phyloP scores from a whole-genome alignment of 2,797 vertebrate species.

The Pempheris klunzingeri region DNA sequence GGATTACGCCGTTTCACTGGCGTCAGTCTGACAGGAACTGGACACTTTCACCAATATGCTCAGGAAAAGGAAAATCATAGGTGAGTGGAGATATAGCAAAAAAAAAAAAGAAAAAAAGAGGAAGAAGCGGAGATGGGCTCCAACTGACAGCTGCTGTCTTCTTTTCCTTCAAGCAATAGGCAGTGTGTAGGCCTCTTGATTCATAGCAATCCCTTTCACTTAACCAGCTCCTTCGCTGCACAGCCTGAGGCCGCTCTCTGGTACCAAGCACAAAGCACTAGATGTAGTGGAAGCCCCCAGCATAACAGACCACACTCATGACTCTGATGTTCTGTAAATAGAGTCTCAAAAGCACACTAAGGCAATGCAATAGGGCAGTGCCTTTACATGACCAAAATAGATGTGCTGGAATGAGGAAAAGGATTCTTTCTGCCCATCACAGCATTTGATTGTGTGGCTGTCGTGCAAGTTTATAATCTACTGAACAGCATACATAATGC shows the following conservation, averaged over 20 bases:
- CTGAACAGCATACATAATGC: constrained; percentile 34
- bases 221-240: constrained; percentile 17
- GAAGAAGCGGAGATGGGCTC: background rate
- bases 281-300: constrained; percentile 21
- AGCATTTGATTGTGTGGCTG: constrained; percentile 18
- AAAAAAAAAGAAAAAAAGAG: constrained; percentile 29
- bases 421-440: constrained; percentile 31
- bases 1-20: constrained; percentile 12
- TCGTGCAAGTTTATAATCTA: constrained; percentile 54
- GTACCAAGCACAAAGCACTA: constrained; percentile 39
- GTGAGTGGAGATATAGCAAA: constrained; percentile 19
- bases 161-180: constrained; percentile 19
- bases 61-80: constrained; percentile 5
- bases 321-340: constrained; percentile 31
- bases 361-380: constrained; percentile 31
- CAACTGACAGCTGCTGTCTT: constrained; percentile 27
- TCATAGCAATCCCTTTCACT: constrained; percentile 39
- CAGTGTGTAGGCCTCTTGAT: constrained; percentile 16
- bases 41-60: constrained; percentile 19
- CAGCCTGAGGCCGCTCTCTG: constrained; percentile 48
- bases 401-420: constrained; percentile 59
- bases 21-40: background rate
- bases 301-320: constrained; percentile 28
- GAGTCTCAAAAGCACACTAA: constrained; percentile 40
- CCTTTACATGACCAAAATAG: constrained; percentile 59